Base-by-base conservation (phyloP, 2,888 invertebrate genomes). In the Achlya flavicornis region DNA sequence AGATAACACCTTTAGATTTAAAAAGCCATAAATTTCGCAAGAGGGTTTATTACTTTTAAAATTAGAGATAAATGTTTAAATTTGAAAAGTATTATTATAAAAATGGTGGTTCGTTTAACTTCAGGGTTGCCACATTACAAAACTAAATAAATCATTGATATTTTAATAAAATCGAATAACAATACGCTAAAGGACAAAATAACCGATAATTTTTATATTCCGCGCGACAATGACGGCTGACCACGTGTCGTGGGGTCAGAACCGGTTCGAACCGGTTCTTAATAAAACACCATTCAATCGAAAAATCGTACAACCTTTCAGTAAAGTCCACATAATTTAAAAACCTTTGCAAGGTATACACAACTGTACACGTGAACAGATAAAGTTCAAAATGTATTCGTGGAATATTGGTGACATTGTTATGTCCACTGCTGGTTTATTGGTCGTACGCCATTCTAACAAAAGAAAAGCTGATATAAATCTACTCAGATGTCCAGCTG, bases 271-370 rank as follows among this genome's bases (percentile, higher is more conserved):
- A 91, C 93, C 89, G 86, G 92, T 92, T 90, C 82, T 73, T 82
- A 88, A 89, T 88, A 89, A 89, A 90, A 87, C 79, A 81, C 85
- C 84, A 91, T 91, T 92, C 89, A 91, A 89, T 91, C 88, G 87
- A 88, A 90, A 60, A 88, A 86, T 84, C 76, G 78, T 81, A 86
- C 85, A 83, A 68, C 76, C 74, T 68, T 46, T 46, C 46, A 46
- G 46, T 46, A 46, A n/a, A 46, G 46, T 46, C 46, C 14, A 46
- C 46, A 6, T 46, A n/a, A n/a, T n/a, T 46, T 14, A 46, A 14
- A 46, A 60, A 60, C 43, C 11, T 12, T 16, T 19, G 19, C 38
- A 38, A 41, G 1, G 41, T 19, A 60, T 12, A 41, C 12, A n/a
- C 19, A 19, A 43, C 41, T 19, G 26, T 60, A 26, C 7, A n/a